A percentile compares a stretch with the other conserved stretches of the same genome.
Conservation (phyloP, 1,140 invertebrate genomes). For the Drosophila grimshawi region DNA sequence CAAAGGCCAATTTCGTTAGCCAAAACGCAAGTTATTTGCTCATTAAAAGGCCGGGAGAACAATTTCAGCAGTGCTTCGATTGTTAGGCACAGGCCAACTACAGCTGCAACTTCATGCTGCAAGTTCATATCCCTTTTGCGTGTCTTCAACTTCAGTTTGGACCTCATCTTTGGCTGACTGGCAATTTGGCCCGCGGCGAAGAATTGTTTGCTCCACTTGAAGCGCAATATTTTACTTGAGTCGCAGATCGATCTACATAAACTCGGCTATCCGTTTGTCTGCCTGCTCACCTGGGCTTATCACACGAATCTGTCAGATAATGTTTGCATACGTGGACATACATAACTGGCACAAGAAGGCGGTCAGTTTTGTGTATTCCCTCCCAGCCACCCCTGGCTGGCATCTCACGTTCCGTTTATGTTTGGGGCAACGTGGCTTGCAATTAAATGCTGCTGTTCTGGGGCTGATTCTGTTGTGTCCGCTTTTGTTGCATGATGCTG, state of each 20-base stretch:
- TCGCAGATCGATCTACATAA: conserved; percentile 62
- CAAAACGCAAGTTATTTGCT: conserved; percentile 62
- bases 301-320: conserved; percentile 80
- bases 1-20: conserved; percentile 47
- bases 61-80: conserved; percentile 56
- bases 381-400: conserved; percentile 1
- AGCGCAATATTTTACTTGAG: conserved; percentile 73
- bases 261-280: conserved; percentile 1
- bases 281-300: conserved; percentile 50
- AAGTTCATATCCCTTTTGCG: conserved; percentile 60
- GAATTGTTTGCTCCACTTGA: conserved; percentile 44
- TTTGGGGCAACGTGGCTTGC: conserved; percentile 74
- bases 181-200: conserved; percentile 64
- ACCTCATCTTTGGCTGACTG: conserved; percentile 41
- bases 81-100: conserved; percentile 50
- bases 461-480: conserved; percentile 28
- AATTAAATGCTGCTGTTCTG: conserved; percentile 65
- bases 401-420: conserved; percentile 38
- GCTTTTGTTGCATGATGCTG: conserved; percentile 56
- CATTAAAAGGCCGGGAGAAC: conserved; percentile 60
- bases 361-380: conserved; percentile 30
- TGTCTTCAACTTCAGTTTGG: conserved; percentile 45
- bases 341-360: conserved; percentile 65
- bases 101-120: conserved; percentile 18
- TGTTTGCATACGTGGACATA: conserved; percentile 63